Evolutionary conservation across 2,797 vertebrate genomes (phyloP).

Genomic region (Hippocampus kuda): DNA sequence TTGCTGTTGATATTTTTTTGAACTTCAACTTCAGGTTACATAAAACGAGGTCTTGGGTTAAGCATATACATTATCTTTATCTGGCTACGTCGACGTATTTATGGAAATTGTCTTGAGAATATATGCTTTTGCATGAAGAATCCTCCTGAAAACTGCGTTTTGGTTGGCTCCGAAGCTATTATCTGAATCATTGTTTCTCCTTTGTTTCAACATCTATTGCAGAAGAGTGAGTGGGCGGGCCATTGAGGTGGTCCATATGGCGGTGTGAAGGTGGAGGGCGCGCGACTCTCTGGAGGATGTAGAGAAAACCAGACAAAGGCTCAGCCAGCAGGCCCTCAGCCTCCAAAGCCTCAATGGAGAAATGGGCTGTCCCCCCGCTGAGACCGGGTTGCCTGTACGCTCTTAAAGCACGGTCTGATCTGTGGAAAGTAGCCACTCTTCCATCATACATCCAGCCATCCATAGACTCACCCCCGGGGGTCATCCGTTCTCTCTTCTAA

Average conservation of each 20-base stretch:
- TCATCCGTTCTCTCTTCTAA: slow-evolving; percentile 37
- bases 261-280: slow-evolving; percentile 44
- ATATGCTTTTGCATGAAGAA: not conserved
- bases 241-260: slow-evolving; percentile 63
- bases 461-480: slow-evolving; percentile 45
- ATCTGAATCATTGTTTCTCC: slow-evolving; percentile 28
- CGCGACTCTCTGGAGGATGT: slow-evolving; percentile 58
- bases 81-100: not conserved
- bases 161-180: slow-evolving; percentile 32
- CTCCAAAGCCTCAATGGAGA: slow-evolving; percentile 59
- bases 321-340: slow-evolving; percentile 56
- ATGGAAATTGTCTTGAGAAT: not conserved
- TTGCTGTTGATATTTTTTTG: not conserved
- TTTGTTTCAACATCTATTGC: slow-evolving; percentile 40
- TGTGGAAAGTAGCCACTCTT: slow-evolving; percentile 50
- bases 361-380: slow-evolving; percentile 51
- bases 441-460: slow-evolving; percentile 63
- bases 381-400: slow-evolving; percentile 57
- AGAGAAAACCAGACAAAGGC: slow-evolving; percentile 64
- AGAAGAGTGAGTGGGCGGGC: slow-evolving; percentile 57
- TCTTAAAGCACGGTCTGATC: slow-evolving; percentile 56
- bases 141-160: not conserved
- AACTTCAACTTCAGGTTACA: not conserved
- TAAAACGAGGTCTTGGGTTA: not conserved
- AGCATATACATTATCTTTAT: not conserved